phyloP scores from a whole-genome alignment of 2,113 vertebrate genomes.

The Coregonus clupeaformis region DNA sequence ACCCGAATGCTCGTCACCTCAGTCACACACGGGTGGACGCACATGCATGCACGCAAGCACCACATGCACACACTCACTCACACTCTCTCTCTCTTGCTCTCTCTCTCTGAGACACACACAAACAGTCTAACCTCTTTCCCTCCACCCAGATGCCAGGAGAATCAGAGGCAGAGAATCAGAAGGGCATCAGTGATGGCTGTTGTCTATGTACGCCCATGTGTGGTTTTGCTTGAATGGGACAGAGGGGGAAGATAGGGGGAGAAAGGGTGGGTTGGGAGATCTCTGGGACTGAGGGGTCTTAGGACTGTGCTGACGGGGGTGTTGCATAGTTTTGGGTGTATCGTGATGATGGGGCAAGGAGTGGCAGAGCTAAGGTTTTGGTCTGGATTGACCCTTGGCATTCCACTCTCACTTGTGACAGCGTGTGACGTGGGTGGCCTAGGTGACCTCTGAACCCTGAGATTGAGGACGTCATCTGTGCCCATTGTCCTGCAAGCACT shows the following conservation, averaged over 20 bases:
- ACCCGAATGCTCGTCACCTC: slow-evolving; percentile 73
- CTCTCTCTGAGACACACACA: slow-evolving; percentile 21
- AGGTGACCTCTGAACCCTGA: slow-evolving; percentile 65
- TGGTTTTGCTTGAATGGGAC: slow-evolving; percentile 64
- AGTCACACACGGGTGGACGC: slow-evolving; percentile 25
- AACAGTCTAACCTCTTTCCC: background rate
- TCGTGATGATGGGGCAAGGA: slow-evolving; percentile 47
- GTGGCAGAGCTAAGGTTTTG: slow-evolving; percentile 57
- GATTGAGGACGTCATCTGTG: slow-evolving; percentile 43
- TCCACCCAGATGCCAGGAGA: background rate
- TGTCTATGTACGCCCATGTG: slow-evolving; percentile 64
- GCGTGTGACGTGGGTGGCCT: slow-evolving; percentile 69
- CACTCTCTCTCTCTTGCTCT: slow-evolving; percentile 4
- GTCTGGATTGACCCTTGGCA: slow-evolving; percentile 48
- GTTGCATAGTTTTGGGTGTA: slow-evolving; percentile 61
- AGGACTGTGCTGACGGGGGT: slow-evolving; percentile 48
- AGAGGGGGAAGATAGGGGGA: slow-evolving; percentile 13
- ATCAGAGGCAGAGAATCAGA: slow-evolving; percentile 36
- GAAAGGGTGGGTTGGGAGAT: slow-evolving; percentile 36
- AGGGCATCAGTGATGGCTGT: slow-evolving; percentile 67
- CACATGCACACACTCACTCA: slow-evolving; percentile 26
- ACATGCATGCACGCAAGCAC: slow-evolving; percentile 15
- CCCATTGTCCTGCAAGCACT: slow-evolving; percentile 56
- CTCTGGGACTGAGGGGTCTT: slow-evolving; percentile 48
- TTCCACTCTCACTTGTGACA: slow-evolving; percentile 54